Conservation (phyloP, 2,113 vertebrate genomes). For the Channa maculata region DNA sequence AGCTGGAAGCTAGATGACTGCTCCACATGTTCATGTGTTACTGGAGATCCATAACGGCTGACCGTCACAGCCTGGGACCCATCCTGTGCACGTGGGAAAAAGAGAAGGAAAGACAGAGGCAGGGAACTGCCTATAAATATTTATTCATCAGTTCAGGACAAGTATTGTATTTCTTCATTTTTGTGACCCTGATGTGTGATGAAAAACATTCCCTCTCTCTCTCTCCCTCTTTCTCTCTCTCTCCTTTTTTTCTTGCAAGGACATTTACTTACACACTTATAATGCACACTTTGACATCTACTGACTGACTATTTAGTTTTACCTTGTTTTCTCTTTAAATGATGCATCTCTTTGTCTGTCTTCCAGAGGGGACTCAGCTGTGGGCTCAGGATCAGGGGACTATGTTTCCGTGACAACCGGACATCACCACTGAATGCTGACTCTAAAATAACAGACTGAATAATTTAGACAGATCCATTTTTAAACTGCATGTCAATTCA, state of each 20-base stretch:
- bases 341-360: slow-evolving; percentile 36
- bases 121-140: slow-evolving; percentile 27
- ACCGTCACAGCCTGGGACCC: slow-evolving; percentile 53
- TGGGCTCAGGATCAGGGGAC: slow-evolving; percentile 65
- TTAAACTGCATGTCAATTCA: slow-evolving; percentile 82
- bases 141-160: slow-evolving; percentile 44
- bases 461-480: slow-evolving; percentile 83
- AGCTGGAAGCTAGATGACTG: slow-evolving; percentile 72
- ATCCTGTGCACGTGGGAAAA: slow-evolving; percentile 38
- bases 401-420: slow-evolving; percentile 81
- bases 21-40: slow-evolving; percentile 76
- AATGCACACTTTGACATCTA: slow-evolving; percentile 20
- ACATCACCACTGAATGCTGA: slow-evolving; percentile 69
- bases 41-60: slow-evolving; percentile 71
- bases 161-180: slow-evolving; percentile 49
- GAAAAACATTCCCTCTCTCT: slow-evolving; percentile 15
- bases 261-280: neutral
- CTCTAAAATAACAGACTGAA: slow-evolving; percentile 84
- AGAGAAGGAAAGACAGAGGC: slow-evolving; percentile 20
- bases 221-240: neutral
- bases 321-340: slow-evolving; percentile 51
- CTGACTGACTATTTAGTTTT: slow-evolving; percentile 43
- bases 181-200: slow-evolving; percentile 17
- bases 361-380: slow-evolving; percentile 66
- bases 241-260: neutral